Percentiles rank a stretch among this genome's conserved stretches.
phyloP scores from a whole-genome alignment of 1,140 invertebrate genomes.

The Drosophila melanica region DNA sequence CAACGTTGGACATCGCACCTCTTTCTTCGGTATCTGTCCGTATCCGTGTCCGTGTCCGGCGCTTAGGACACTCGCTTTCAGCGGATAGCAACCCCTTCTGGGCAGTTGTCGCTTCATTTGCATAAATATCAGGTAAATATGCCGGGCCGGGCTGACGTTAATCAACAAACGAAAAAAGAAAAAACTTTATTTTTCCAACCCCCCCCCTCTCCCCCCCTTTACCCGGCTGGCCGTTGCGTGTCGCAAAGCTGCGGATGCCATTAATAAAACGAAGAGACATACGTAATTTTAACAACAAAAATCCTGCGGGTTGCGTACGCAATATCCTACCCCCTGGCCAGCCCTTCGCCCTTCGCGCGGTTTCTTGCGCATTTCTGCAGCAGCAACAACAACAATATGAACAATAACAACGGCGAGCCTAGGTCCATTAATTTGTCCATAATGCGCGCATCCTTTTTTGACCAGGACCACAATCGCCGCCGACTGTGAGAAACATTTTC shows the following conservation, averaged over 20 bases:
- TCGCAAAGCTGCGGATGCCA: conserved; percentile 39
- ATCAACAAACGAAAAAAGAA: no score
- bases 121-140: conserved; percentile 63
- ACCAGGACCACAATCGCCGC: conserved; percentile 15
- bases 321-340: not conserved
- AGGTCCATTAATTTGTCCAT: conserved; percentile 74
- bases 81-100: conserved; percentile 59
- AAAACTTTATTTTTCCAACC: conserved; percentile 21
- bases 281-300: not conserved
- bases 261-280: conserved; percentile 34
- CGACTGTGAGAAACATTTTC: conserved; percentile 44
- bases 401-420: conserved; percentile 37
- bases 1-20: conserved; percentile 80
- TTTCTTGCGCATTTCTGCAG: conserved; percentile 33
- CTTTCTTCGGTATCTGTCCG: conserved; percentile 28
- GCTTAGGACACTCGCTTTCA: conserved; percentile 20
- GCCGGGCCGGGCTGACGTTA: conserved; percentile 12
- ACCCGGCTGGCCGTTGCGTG: no score
- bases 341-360: not conserved
- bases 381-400: conserved; percentile 33
- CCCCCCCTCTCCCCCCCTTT: not conserved
- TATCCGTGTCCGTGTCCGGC: conserved; percentile 53
- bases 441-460: conserved; percentile 62
- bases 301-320: conserved; percentile 12
- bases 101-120: conserved; percentile 62